Base-by-base conservation (phyloP, 2,888 invertebrate species). In the Yponomeuta sedellus region DNA sequence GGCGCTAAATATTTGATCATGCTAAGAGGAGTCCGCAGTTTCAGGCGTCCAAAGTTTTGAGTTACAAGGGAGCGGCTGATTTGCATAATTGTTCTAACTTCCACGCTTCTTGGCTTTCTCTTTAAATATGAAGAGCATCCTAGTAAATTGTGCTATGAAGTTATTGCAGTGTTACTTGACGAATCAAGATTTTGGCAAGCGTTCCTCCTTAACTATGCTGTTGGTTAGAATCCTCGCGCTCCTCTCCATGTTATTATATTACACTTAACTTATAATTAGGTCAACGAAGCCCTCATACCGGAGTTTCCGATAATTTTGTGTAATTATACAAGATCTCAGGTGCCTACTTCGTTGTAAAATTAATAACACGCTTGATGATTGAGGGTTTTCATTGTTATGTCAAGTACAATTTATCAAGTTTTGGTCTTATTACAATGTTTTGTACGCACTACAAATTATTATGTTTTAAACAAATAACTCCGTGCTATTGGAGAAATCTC, bases 21-120 rank as follows among this genome's bases (percentile, higher is more conserved):
- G 75, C 76, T 71, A 74, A 71, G 76, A 74, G 73, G 71, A 72
- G 74, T 75, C 75, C 74, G 74, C 73, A 79, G 82, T 80, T 11
- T 80, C 77, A 77, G 79, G 77, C 76, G 76, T 78, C 77, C 78
- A 77, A 81, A 86, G 77, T 85, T 82, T 75, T 74, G 76, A 83
- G 75, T 79, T 74, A 71, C 71, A 75, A 74, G 74, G 72, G 73
- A 39, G 44, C 44, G 65, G 74, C 73, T 77, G 77, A 77, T 87
- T 86, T 85, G 82, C 86, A 87, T 87, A 88, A 88, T 86, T 86
- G 71, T 69, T 73, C 70, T 70, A 74, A 77, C 74, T 77, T 77
- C 19, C 66, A 67, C 59, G 69, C 68, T 69, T 64, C 66, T 61
- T 66, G 40, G 63, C 67, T 67, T 75, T 74, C 71, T 68, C 72